Percentiles rank a stretch among this genome's conserved stretches.
phyloP scores from a whole-genome alignment of 2,113 vertebrate species.

The Brachirus orientalis region DNA sequence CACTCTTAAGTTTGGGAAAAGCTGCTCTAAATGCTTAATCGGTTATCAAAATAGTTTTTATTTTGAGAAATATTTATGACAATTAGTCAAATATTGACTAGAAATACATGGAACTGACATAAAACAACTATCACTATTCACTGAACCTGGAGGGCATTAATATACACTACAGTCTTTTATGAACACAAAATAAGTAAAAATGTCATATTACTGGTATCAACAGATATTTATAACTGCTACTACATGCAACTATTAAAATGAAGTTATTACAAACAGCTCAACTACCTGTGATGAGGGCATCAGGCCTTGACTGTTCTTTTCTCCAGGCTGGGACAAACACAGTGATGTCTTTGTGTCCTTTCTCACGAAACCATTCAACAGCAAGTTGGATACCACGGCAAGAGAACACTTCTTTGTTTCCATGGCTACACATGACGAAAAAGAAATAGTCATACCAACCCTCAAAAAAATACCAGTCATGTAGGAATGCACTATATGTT shows the following conservation, averaged over 20 bases:
- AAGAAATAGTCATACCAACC: neutral
- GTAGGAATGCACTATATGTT: neutral
- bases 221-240: too few species aligned
- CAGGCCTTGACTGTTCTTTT: conserved; percentile 97
- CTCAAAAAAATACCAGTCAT: neutral
- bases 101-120: too few species aligned
- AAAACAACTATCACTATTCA: too few species aligned
- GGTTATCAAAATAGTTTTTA: too few species aligned
- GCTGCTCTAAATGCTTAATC: too few species aligned
- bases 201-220: too few species aligned
- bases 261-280: neutral
- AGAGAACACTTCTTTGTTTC: conserved; percentile 99
- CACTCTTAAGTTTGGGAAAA: too few species aligned
- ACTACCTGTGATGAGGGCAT: conserved; percentile 95
- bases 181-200: too few species aligned
- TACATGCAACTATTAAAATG: neutral
- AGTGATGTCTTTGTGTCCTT: conserved; percentile 98
- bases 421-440: conserved; percentile 89
- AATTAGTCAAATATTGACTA: too few species aligned
- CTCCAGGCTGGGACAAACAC: conserved; percentile 99
- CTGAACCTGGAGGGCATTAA: too few species aligned
- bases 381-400: conserved; percentile 97
- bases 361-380: conserved; percentile 97
- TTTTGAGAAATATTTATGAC: too few species aligned
- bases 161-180: too few species aligned